Base-by-base conservation (phyloP, 1,140 invertebrate genomes). In the Psix sp. region DNA sequence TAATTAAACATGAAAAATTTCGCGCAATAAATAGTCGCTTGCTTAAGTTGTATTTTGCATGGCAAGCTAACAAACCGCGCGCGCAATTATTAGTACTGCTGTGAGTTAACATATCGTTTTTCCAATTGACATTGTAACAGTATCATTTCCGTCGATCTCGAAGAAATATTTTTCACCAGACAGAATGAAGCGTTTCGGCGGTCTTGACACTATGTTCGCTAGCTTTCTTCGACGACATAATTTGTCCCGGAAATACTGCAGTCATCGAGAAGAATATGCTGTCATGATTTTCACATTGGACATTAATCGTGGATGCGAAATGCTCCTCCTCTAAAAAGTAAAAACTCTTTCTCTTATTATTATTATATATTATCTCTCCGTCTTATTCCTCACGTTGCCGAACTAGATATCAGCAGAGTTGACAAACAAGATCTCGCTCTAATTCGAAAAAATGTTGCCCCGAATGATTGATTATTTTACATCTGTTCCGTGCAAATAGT, bases 211-310 rank as follows among this genome's bases (percentile, higher is more conserved):
- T 57, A 33, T 42, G 52, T 51, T 80, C 78, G 59, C 68, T 76
- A 45, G 51, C 59, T 77, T 80, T 77, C 77, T 80, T 80, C 67
- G 59, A 71, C 68, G 77, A 80, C 79, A 82, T 82, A 71, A 76
- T 67, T 77, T 82, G 74, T 82, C 74, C 65, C 60, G 39, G 57
- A 79, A 81, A 81, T 80, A 79, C 76, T 71, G 74, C 70, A 76
- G 71, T 71, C 62, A 65, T 72, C 36, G 62, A 79, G 75, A 82
- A 70, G 60, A 70, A 82, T 80, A 71, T 54, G 56, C 79, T 77
- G 80, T 81, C 79, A 77, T 74, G 76, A 75, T 80, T 80, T 66
- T 45, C 74, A 57, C 75, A 76, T 77, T 60, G 74, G 66, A 74
- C 79, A 82, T 80, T 77, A 80, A 80, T 80, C 76, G 65, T 59